A percentile compares a stretch with the other conserved stretches of the same genome.
phyloP scores from a whole-genome alignment of 2,113 vertebrate species.

The Chinchilla lanigera region DNA sequence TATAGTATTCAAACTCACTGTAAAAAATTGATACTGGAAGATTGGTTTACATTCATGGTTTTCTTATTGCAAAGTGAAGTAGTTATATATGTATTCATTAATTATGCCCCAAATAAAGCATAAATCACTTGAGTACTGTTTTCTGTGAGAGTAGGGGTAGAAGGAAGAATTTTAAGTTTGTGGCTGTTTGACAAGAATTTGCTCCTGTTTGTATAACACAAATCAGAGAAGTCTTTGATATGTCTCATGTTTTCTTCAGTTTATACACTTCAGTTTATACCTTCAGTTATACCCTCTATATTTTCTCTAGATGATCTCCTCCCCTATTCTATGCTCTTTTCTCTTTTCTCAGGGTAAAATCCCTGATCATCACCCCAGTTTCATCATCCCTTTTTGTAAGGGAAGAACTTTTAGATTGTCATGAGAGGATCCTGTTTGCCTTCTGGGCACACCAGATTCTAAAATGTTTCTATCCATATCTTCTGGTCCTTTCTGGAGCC shows the following conservation, averaged over 20 bases:
- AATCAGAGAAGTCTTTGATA: not conserved
- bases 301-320: constrained; percentile 34
- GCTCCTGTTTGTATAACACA: not conserved
- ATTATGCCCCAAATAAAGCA: not conserved
- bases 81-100: not conserved
- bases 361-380: not conserved
- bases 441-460: not conserved
- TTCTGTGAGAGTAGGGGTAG: not conserved
- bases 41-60: not conserved
- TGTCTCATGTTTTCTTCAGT: not conserved
- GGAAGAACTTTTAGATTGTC: not conserved
- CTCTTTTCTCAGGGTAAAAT: not conserved
- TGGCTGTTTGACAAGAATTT: not conserved
- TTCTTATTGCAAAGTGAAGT: constrained; percentile 46
- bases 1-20: not conserved
- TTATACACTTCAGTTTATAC: too few species aligned
- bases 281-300: not conserved
- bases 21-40: not conserved
- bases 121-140: constrained; percentile 3
- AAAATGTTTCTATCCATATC: not conserved
- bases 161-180: not conserved
- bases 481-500: not conserved
- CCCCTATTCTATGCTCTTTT: not conserved
- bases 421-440: not conserved
- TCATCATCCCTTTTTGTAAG: not conserved